These are phyloP conservation scores for Aldabrachelys gigantea DNA, from an alignment of 2,113 vertebrate genomes.

Conservation along the genomic window DNA sequence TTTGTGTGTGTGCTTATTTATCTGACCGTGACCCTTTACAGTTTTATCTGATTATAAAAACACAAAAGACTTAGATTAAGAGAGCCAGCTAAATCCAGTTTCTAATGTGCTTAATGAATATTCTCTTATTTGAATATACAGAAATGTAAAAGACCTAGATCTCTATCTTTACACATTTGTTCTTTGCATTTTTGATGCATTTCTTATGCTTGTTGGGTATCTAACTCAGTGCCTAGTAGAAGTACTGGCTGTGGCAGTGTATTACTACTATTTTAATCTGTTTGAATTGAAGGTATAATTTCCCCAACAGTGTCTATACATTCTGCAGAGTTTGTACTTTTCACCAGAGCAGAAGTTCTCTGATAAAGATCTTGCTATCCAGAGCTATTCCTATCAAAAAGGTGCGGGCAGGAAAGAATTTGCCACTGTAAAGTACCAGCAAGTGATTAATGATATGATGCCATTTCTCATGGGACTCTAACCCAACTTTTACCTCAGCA, in stretches of 20 bases:
- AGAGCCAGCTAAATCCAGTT: neutral
- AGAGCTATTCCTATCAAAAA: neutral
- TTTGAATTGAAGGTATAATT: neutral
- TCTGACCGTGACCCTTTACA: neutral
- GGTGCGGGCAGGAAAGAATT: neutral
- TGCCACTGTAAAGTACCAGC: neutral
- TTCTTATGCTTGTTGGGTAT: neutral
- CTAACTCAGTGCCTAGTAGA: conserved; percentile 21
- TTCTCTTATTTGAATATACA: conserved; percentile 17
- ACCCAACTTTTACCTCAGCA: conserved; percentile 9
- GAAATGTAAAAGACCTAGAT: neutral
- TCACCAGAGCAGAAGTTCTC: conserved; percentile 36
- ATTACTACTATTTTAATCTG: neutral
- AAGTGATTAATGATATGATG: conserved; percentile 15
- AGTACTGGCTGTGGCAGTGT: neutral
- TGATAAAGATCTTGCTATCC: neutral
- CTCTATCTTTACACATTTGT: conserved; percentile 15
- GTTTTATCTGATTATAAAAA: neutral
- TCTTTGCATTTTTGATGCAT: conserved; percentile 6
- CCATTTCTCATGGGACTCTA: neutral
- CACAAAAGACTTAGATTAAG: neutral
- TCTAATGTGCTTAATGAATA: neutral
- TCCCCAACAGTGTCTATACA: neutral
- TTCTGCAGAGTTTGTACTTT: conserved; percentile 34
- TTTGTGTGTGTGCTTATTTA: neutral